Percentiles rank a stretch among this genome's conserved stretches.
These are phyloP conservation scores for Pterostichus madidus DNA, from an alignment of 2,888 invertebrate species.

Conservation along the genomic window DNA sequence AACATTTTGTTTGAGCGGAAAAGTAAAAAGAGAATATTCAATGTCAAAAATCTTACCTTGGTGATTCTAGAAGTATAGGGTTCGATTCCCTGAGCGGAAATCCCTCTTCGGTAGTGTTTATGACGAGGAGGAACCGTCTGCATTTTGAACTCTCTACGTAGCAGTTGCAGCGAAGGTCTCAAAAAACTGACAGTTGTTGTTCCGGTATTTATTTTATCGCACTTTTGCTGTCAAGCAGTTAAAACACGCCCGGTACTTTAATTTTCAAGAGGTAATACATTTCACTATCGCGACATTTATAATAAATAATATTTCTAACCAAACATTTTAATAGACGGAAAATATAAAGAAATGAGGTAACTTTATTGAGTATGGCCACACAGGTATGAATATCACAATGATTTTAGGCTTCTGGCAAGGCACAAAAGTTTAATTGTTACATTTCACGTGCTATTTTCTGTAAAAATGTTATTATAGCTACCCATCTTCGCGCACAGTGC, in stretches of 20 bases:
- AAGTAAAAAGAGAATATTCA: slow-evolving; percentile 12
- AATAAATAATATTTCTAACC: slow-evolving; percentile 56
- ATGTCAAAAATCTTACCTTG: slow-evolving; percentile 51
- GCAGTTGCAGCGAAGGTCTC: not conserved
- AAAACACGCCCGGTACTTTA: slow-evolving; percentile 27
- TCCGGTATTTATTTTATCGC: slow-evolving; percentile 27
- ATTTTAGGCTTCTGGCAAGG: slow-evolving; percentile 34
- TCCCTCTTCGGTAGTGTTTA: slow-evolving; percentile 65
- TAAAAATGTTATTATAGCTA: slow-evolving; percentile 39
- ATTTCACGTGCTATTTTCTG: slow-evolving; percentile 47
- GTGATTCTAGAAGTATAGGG: slow-evolving; percentile 56
- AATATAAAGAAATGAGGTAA: slow-evolving; percentile 2
- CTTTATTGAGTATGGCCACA: slow-evolving; percentile 11
- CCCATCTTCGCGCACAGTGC: slow-evolving; percentile 37
- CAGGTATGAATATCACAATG: slow-evolving; percentile 44
- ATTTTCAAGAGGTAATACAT: slow-evolving; percentile 7
- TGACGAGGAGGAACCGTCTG: slow-evolving; percentile 68
- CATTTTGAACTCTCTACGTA: slow-evolving; percentile 60
- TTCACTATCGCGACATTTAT: slow-evolving; percentile 14
- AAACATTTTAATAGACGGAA: slow-evolving; percentile 48
- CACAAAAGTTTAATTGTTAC: slow-evolving; percentile 23
- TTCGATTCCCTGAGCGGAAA: slow-evolving; percentile 61
- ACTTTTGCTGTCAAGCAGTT: slow-evolving; percentile 10
- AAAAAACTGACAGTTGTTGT: slow-evolving; percentile 3
- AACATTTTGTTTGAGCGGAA: not conserved